Evolutionary conservation across 1,140 invertebrate species (phyloP).

Genomic region (Drosophila melanogaster): Release_6_plus_ISO1_MT NT_033777.3:23725501-23726000

Average conservation of each 20-base stretch:
- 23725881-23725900: constrained; percentile 30
- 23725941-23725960: constrained; percentile 27
- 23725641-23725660: constrained; percentile 46
- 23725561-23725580: not conserved
- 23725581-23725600: not conserved
- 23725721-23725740: constrained; percentile 37
- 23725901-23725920: constrained; percentile 13
- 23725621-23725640: constrained; percentile 31
- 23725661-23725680: constrained; percentile 21
- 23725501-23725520: too few species aligned
- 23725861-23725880: constrained; percentile 30
- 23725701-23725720: constrained; percentile 37
- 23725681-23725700: constrained; percentile 7
- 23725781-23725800: not conserved
- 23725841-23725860: constrained; percentile 58
- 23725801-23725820: constrained; percentile 2
- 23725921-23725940: constrained; percentile 5
- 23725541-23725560: not conserved
- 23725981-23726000: constrained; percentile 21
- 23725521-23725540: too few species aligned
- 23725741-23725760: not conserved
- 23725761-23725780: constrained; percentile 14
- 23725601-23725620: constrained; percentile 11
- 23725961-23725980: constrained; percentile 28
- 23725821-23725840: constrained; percentile 41